These are phyloP conservation scores for Sebastes iracundus DNA, from an alignment of 2,797 vertebrate species.

Conservation along the genomic window DNA sequence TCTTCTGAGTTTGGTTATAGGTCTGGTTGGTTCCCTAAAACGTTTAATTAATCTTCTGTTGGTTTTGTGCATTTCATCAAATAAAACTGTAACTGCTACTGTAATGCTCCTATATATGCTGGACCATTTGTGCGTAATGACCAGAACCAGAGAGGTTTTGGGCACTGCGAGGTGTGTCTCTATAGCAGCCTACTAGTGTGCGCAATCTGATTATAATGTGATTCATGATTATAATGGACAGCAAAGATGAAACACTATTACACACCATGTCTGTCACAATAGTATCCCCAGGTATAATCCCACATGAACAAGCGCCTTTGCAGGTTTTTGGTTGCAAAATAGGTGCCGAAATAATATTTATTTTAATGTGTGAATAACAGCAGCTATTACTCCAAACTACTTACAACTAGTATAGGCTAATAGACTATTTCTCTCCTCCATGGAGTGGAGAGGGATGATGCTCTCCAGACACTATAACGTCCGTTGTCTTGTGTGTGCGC, in stretches of 20 bases:
- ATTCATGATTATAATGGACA: slow-evolving; percentile 7
- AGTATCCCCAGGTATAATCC: no score
- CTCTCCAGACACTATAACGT: neutral
- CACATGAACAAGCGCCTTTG: neutral
- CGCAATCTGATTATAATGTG: neutral
- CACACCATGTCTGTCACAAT: neutral
- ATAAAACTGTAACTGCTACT: neutral
- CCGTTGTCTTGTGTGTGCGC: neutral
- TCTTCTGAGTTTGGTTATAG: neutral
- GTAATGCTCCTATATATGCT: neutral
- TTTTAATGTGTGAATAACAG: neutral
- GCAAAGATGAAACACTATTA: slow-evolving; percentile 19
- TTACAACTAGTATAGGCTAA: no score
- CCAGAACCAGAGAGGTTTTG: neutral
- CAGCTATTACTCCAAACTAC: neutral
- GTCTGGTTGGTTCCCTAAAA: no score
- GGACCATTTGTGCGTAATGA: neutral
- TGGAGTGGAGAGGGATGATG: neutral
- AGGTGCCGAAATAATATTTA: neutral
- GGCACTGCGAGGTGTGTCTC: slow-evolving; percentile 5
- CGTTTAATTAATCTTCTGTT: neutral
- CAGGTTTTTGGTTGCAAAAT: neutral
- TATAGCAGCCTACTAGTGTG: neutral
- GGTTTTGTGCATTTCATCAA: neutral
- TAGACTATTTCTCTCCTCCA: neutral